These are phyloP conservation scores for Balearica regulorum DNA, from an alignment of 2,797 vertebrate species.

Conservation along the genomic window DNA sequence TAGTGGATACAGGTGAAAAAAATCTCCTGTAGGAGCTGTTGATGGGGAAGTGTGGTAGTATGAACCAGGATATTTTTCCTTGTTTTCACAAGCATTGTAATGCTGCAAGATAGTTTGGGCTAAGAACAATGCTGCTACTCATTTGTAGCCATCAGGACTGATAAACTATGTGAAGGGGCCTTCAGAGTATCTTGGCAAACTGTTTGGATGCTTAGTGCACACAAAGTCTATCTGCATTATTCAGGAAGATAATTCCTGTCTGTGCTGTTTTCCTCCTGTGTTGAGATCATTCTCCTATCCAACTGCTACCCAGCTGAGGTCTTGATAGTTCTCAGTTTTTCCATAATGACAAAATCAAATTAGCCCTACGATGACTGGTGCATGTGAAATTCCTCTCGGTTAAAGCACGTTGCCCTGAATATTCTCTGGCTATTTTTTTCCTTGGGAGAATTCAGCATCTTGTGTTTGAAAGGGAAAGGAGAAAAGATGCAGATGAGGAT, in stretches of 20 bases:
- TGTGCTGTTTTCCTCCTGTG: not conserved
- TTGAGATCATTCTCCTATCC: conserved; percentile 1
- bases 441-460: not conserved
- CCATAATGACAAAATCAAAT: conserved; percentile 48
- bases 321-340: conserved; percentile 47
- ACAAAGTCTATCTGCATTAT: not conserved
- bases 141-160: not conserved
- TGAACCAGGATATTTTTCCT: not conserved
- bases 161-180: not conserved
- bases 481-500: conserved; percentile 2
- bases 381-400: not conserved
- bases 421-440: not conserved
- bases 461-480: not conserved
- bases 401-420: not conserved
- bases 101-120: not conserved
- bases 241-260: not conserved
- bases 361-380: not conserved
- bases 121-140: not conserved
- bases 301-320: conserved; percentile 20
- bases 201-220: not conserved
- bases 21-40: not conserved
- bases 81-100: not conserved
- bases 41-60: not conserved
- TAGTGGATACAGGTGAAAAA: not conserved
- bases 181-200: not conserved